Evolutionary conservation across 2,888 invertebrate genomes (phyloP).

Genomic region (Xylota segnis): DNA sequence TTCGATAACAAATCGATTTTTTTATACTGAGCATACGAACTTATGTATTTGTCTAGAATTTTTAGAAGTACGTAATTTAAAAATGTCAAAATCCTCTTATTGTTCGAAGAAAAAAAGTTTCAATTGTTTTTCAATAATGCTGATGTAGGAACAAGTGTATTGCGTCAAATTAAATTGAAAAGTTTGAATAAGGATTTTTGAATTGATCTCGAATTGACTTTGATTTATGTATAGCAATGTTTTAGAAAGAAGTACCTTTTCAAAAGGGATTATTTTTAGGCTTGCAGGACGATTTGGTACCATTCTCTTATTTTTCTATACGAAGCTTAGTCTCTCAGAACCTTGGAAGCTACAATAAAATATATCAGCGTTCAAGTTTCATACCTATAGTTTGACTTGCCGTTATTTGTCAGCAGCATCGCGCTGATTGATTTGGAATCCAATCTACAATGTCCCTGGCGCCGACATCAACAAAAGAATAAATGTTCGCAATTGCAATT

Average conservation of each 20-base stretch:
- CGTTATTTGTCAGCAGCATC: too few relatives aligned
- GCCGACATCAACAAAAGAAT: too few relatives aligned
- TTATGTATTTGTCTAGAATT: not conserved
- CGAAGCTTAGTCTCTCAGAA: too few relatives aligned
- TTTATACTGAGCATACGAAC: not conserved
- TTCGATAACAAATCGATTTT: not conserved
- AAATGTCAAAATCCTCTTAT: slow-evolving; percentile 2
- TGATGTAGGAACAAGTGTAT: not conserved
- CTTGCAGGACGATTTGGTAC: too few relatives aligned
- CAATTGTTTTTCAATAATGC: not conserved
- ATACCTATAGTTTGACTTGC: too few relatives aligned
- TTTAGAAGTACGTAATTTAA: not conserved
- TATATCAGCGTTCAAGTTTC: too few relatives aligned
- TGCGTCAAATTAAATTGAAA: not conserved
- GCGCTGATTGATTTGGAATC: too few relatives aligned
- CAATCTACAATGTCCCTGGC: too few relatives aligned
- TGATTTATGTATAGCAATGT: not conserved
- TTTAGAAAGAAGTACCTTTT: not conserved
- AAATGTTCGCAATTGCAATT: too few relatives aligned
- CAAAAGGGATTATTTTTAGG: not conserved
- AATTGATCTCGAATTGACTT: too few relatives aligned
- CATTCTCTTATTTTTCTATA: too few relatives aligned
- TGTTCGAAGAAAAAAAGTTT: not conserved
- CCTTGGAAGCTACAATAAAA: too few relatives aligned
- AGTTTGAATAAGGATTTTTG: not conserved